Conservation (phyloP, 2,113 vertebrate species). For the Puntigrus tetrazona region DNA sequence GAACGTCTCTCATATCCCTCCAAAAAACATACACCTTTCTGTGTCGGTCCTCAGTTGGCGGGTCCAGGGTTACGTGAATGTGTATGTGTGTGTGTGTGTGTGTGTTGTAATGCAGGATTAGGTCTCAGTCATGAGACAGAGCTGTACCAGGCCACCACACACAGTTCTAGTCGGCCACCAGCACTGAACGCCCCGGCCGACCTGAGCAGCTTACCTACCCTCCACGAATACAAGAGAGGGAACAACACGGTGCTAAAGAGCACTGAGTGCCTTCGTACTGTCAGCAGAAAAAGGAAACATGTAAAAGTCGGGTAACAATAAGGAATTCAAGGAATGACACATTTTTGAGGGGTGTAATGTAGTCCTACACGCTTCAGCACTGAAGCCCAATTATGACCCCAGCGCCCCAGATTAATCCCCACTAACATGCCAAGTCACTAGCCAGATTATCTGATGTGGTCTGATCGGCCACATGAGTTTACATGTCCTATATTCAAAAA, state of each 20-base stretch:
- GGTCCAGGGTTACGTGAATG: constrained; percentile 39
- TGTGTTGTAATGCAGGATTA: constrained; percentile 77
- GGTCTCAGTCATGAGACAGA: constrained; percentile 78
- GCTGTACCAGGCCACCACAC: constrained; percentile 83
- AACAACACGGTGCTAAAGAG: constrained; percentile 5
- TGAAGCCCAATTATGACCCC: not conserved
- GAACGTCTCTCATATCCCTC: constrained; percentile 72
- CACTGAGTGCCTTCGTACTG: not conserved
- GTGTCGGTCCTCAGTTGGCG: constrained; percentile 55
- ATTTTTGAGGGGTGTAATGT: not conserved
- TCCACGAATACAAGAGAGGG: not conserved
- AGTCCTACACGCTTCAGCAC: not conserved
- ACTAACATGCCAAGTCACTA: not conserved
- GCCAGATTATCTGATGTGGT: constrained; percentile 14
- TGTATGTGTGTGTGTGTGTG: constrained; percentile 61
- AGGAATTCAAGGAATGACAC: constrained; percentile 11
- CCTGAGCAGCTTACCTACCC: constrained; percentile 66
- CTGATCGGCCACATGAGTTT: not conserved
- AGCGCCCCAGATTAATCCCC: not conserved
- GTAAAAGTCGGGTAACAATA: constrained; percentile 1
- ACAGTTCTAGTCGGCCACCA: constrained; percentile 76
- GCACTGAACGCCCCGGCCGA: constrained; percentile 70
- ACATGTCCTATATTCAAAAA: not conserved
- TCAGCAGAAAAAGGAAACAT: not conserved
- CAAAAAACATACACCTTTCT: constrained; percentile 57